Conservation (phyloP, 2,797 vertebrate species). For the Xenentodon cancila region DNA sequence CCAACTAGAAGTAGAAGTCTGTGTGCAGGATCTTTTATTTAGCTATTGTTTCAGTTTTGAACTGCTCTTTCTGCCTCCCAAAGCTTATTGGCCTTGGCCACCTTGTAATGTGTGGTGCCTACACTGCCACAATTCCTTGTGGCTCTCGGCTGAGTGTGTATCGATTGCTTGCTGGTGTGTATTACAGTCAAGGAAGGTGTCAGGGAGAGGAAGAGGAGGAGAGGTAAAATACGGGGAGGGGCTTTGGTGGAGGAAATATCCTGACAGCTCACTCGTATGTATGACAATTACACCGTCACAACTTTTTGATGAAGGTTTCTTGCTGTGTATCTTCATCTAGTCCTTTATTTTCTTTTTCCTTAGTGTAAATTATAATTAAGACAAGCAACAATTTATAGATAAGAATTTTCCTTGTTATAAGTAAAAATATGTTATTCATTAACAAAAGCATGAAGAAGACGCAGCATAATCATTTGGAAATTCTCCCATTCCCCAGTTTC, state of each 20-base stretch:
- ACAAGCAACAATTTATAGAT: not conserved
- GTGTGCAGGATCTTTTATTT: constrained; percentile 63
- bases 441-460: constrained; percentile 1
- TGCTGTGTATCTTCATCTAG: constrained; percentile 2
- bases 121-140: constrained; percentile 82
- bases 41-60: constrained; percentile 53
- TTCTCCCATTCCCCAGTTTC: not conserved
- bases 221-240: constrained; percentile 58
- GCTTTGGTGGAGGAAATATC: constrained; percentile 68
- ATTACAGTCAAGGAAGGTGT: constrained; percentile 77
- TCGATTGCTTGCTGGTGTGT: constrained; percentile 81
- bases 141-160: constrained; percentile 77
- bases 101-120: constrained; percentile 79
- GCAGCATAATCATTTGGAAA: constrained; percentile 1
- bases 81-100: constrained; percentile 79
- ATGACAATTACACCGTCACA: constrained; percentile 58
- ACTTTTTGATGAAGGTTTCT: constrained; percentile 36
- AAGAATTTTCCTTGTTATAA: constrained; percentile 4
- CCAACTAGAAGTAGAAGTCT: constrained; percentile 28
- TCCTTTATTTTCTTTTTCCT: too few species aligned
- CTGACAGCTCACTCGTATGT: constrained; percentile 74
- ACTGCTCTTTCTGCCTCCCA: constrained; percentile 56
- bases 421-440: not conserved
- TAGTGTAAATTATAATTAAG: too few species aligned
- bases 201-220: constrained; percentile 41